Conservation (phyloP, 1,140 invertebrate species). For the Polypedilum vanderplanki region DNA sequence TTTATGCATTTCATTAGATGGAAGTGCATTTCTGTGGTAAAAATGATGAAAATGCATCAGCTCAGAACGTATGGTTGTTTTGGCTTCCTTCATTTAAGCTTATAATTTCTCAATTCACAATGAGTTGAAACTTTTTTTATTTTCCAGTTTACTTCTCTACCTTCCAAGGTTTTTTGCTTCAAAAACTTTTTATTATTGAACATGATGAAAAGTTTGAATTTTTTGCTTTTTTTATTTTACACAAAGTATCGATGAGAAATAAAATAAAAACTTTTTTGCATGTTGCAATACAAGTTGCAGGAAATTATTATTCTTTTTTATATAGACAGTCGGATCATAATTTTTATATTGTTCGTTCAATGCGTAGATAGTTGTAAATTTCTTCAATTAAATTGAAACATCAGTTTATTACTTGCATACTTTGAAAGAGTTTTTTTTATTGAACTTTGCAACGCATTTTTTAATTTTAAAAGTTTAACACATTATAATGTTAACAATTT, state of each 20-base stretch:
- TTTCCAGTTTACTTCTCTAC: background rate
- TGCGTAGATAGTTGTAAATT: background rate
- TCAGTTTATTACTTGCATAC: no score
- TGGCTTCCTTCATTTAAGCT: slow-evolving; percentile 4
- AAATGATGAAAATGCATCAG: background rate
- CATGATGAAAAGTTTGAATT: background rate
- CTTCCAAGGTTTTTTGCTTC: background rate
- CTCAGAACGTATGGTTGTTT: background rate
- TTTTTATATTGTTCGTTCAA: background rate
- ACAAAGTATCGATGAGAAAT: background rate
- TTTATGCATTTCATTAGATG: slow-evolving; percentile 22
- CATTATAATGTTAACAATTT: no score
- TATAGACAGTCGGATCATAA: background rate
- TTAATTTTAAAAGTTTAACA: no score
- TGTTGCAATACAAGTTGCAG: background rate
- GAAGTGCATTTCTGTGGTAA: slow-evolving; percentile 16
- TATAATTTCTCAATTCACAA: background rate
- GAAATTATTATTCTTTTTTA: slow-evolving; percentile 6
- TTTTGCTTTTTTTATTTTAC: background rate
- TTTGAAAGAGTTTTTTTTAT: no score
- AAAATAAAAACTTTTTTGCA: background rate
- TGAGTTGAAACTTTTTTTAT: background rate
- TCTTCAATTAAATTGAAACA: background rate
- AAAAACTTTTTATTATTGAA: background rate
- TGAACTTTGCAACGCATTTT: no score